These are phyloP conservation scores for Meloidogyne exigua DNA, from an alignment of 1,140 invertebrate species.

Conservation along the genomic window DNA sequence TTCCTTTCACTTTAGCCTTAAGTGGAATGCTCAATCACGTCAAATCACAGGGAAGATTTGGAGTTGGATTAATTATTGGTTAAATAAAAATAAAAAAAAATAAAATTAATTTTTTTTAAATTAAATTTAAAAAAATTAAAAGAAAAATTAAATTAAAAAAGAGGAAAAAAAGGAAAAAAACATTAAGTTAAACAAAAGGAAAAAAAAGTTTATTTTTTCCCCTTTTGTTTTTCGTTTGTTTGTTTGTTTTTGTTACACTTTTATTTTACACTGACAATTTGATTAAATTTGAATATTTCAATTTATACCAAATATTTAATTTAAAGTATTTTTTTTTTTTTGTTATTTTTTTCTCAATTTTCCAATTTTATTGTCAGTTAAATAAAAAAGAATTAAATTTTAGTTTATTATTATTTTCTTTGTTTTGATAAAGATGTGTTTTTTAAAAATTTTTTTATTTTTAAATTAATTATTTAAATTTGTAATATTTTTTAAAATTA, in stretches of 20 bases:
- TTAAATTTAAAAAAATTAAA: too few species aligned
- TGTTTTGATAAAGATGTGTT: neutral
- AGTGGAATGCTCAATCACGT: slow-evolving; percentile 87
- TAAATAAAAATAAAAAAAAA: neutral
- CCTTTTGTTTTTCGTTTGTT: too few species aligned
- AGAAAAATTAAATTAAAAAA: neutral
- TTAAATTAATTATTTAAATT: too few species aligned
- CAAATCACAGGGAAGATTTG: slow-evolving; percentile 66
- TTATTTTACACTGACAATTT: neutral
- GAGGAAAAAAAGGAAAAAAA: too few species aligned
- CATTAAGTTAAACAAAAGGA: too few species aligned
- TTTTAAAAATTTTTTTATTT: neutral
- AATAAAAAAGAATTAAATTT: neutral
- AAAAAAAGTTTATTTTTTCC: neutral
- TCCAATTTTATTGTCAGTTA: neutral
- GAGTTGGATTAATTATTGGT: slow-evolving; percentile 67
- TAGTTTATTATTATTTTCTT: neutral
- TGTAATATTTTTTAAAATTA: too few species aligned
- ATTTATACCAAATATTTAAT: neutral
- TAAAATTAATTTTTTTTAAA: neutral
- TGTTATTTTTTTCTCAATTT: neutral
- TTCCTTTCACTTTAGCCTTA: slow-evolving; percentile 88
- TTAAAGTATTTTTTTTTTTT: neutral
- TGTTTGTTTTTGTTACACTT: neutral
- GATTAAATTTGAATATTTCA: neutral